These are phyloP conservation scores for Zaprionus vittiger DNA, from an alignment of 1,140 invertebrate genomes.

Conservation along the genomic window DNA sequence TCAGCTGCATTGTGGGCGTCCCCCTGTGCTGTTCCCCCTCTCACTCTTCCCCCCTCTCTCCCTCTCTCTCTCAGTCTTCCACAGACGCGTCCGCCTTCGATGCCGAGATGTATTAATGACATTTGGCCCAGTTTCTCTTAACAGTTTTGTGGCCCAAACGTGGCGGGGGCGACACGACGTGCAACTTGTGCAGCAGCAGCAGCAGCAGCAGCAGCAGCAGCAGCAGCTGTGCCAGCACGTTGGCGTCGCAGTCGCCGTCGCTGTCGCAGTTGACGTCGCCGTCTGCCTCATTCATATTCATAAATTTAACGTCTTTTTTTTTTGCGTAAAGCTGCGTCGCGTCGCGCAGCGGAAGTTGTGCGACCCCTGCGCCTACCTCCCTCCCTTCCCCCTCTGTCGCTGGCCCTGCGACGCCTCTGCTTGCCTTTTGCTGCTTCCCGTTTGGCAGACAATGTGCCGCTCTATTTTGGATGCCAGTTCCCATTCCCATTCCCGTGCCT, in stretches of 20 bases:
- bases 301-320: slow-evolving; percentile 67
- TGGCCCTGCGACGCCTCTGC: background rate
- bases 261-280: background rate
- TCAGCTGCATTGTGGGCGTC: slow-evolving; percentile 32
- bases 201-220: too few relatives aligned
- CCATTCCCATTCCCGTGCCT: slow-evolving; percentile 2
- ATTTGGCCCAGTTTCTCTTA: slow-evolving; percentile 71
- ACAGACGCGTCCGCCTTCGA: slow-evolving; percentile 54
- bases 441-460: slow-evolving; percentile 71
- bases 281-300: slow-evolving; percentile 76
- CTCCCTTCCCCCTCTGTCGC: background rate
- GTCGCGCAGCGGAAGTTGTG: slow-evolving; percentile 62
- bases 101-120: slow-evolving; percentile 78
- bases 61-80: slow-evolving; percentile 48
- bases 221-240: slow-evolving; percentile 37
- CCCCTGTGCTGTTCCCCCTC: slow-evolving; percentile 16
- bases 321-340: slow-evolving; percentile 61
- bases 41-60: background rate
- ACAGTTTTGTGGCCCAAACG: slow-evolving; percentile 29
- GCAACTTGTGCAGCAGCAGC: slow-evolving; percentile 26
- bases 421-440: background rate
- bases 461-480: slow-evolving; percentile 68
- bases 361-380: slow-evolving; percentile 13
- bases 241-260: slow-evolving; percentile 23
- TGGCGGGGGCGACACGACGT: slow-evolving; percentile 25